phyloP scores from a whole-genome alignment of 1,140 invertebrate species.

The Drosophila nasuta region DNA sequence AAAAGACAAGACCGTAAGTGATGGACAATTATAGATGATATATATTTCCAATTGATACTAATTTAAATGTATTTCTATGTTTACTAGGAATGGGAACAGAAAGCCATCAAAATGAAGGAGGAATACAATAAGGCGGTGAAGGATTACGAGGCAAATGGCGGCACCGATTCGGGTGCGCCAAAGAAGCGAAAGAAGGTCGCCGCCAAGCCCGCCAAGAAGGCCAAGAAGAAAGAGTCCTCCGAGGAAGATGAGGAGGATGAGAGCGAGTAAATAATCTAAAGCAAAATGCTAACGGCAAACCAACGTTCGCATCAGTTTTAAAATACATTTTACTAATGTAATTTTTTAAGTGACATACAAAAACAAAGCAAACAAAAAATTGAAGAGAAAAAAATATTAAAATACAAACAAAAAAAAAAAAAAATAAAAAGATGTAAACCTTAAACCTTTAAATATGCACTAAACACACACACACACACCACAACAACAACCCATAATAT shows the following conservation, averaged over 20 bases:
- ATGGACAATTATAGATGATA: neutral
- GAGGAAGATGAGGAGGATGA: conserved; percentile 83
- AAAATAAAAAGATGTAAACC: conserved; percentile 60
- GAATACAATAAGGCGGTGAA: conserved; percentile 94
- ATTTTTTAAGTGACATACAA: conserved; percentile 81
- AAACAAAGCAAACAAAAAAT: conserved; percentile 47
- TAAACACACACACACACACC: conserved; percentile 52
- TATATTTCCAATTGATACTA: accelerated
- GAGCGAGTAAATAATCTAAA: conserved; percentile 71
- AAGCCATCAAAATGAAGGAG: conserved; percentile 93
- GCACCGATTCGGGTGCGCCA: conserved; percentile 85
- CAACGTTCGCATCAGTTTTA: conserved; percentile 73
- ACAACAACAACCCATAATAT: conserved; percentile 57
- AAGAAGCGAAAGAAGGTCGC: conserved; percentile 85
- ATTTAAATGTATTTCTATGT: neutral
- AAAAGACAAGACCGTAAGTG: conserved; percentile 81
- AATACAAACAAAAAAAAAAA: conserved; percentile 45
- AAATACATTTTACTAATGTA: conserved; percentile 84
- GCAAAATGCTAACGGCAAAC: conserved; percentile 23
- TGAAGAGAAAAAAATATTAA: conserved; percentile 45
- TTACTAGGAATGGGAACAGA: conserved; percentile 94
- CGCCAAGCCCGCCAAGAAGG: conserved; percentile 84
- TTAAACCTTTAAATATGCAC: conserved; percentile 75
- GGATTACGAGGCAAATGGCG: conserved; percentile 92
- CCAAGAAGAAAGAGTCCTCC: conserved; percentile 85